These are phyloP conservation scores for Glomeris maerens DNA, from an alignment of 1,140 invertebrate genomes.

Conservation along the genomic window DNA sequence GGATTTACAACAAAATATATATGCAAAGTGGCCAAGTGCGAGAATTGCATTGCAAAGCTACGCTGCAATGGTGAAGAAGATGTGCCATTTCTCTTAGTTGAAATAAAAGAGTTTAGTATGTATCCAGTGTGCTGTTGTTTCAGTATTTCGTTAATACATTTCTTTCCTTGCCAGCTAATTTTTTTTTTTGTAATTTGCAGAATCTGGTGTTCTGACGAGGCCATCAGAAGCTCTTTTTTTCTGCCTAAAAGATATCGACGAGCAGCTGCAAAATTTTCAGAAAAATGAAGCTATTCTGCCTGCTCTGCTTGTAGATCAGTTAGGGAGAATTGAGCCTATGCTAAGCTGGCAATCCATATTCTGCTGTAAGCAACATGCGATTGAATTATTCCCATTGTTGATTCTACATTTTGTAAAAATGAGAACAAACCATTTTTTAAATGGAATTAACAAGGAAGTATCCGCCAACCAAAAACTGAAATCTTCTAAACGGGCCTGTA, in stretches of 20 bases:
- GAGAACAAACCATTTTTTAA: too few species aligned
- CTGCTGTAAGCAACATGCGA: too few species aligned
- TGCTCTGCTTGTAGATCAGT: too few species aligned
- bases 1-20: background rate
- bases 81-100: background rate
- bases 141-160: background rate
- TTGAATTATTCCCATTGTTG: too few species aligned
- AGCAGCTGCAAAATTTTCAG: background rate
- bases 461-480: too few species aligned
- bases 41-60: background rate
- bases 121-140: background rate
- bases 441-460: too few species aligned
- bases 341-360: too few species aligned
- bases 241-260: slow-evolving; percentile 1
- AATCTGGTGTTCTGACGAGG: background rate
- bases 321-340: too few species aligned
- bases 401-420: too few species aligned
- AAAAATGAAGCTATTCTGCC: too few species aligned
- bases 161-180: background rate
- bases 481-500: too few species aligned
- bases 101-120: slow-evolving; percentile 4
- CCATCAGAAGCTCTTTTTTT: background rate
- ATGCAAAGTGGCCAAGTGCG: background rate
- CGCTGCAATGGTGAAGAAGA: background rate
- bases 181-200: background rate